Evolutionary conservation across 2,797 vertebrate species (phyloP), one percentile per base, ranked within the genome.

Genomic region (Amblyraja radiata): DNA sequence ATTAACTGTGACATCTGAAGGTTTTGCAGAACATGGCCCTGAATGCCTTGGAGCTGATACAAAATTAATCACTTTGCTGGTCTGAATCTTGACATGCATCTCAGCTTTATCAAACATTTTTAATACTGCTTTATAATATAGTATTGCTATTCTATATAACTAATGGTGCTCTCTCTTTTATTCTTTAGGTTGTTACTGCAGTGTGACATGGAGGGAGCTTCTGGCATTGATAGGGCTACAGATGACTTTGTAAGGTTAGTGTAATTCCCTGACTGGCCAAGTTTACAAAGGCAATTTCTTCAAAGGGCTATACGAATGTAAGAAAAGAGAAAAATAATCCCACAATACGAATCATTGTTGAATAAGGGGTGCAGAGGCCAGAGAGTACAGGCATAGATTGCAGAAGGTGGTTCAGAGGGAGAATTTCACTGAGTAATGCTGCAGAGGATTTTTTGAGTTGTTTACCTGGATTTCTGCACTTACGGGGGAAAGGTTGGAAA

Each of bases 161-260:
- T 54, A 92, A 76, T 54, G 21, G 6, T 23, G 21, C 80, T 23
- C 80, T 58, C 46, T 58, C 36, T 81, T 28, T 11, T 6, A 46
- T 74, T 91, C 71, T 32, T n/a, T 25, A 92, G 90, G 71, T 25
- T 23, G 28, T 92, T 92, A 39, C 71, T 92, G 13, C 21, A 54
- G 10, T 74, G 71, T 92, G 71, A 76, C 68, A 92, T 92, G 90
- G 90, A 74, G 65, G 46, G 71, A 1, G 25, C 71, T 54, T 36
- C 68, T 16, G 90, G 71, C 25, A 39, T 71, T 74, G 90, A 71
- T 25, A 39, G 36, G 90, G 23, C 71, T 46, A 39, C 71, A 16
- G 90, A 92, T 92, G 90, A 92, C 46, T 74, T 74, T 74, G 71
- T 92, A 25, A 92, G 90, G 90, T 92, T 71, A 92, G 90, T 92